Percentiles rank a stretch among this genome's conserved stretches.
phyloP scores from a whole-genome alignment of 2,888 invertebrate species.

The Esperia sulphurella region DNA sequence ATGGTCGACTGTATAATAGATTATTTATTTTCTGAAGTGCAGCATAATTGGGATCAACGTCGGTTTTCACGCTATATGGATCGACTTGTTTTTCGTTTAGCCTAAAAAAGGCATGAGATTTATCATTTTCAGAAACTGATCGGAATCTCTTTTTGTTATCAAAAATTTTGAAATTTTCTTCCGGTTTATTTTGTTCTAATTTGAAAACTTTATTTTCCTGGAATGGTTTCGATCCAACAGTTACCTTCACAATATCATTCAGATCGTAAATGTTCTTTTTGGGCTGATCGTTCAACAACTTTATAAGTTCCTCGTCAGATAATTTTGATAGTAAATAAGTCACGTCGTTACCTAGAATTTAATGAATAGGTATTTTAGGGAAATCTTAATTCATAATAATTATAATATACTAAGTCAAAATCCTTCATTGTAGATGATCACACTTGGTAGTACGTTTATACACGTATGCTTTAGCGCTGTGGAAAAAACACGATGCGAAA shows the following conservation, averaged over 20 bases:
- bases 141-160: constrained; percentile 21
- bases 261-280: constrained; percentile 48
- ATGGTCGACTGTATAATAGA: constrained; percentile 43
- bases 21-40: constrained; percentile 55
- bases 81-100: constrained; percentile 53
- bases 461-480: too few species aligned
- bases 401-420: too few species aligned
- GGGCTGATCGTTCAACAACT: constrained; percentile 50
- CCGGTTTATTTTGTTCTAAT: constrained; percentile 5
- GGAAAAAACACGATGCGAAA: too few species aligned
- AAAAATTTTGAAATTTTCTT: constrained; percentile 11
- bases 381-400: too few species aligned
- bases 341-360: constrained; percentile 46
- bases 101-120: constrained; percentile 41
- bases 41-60: constrained; percentile 37
- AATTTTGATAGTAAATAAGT: constrained; percentile 60
- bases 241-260: constrained; percentile 46
- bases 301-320: constrained; percentile 55
- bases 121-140: constrained; percentile 20
- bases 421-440: too few species aligned
- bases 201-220: constrained; percentile 13
- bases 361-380: too few species aligned
- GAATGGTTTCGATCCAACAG: constrained; percentile 24
- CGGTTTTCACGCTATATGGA: constrained; percentile 30
- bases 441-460: too few species aligned